Conservation (phyloP, 2,113 vertebrate genomes). For the Antechinus flavipes region DNA sequence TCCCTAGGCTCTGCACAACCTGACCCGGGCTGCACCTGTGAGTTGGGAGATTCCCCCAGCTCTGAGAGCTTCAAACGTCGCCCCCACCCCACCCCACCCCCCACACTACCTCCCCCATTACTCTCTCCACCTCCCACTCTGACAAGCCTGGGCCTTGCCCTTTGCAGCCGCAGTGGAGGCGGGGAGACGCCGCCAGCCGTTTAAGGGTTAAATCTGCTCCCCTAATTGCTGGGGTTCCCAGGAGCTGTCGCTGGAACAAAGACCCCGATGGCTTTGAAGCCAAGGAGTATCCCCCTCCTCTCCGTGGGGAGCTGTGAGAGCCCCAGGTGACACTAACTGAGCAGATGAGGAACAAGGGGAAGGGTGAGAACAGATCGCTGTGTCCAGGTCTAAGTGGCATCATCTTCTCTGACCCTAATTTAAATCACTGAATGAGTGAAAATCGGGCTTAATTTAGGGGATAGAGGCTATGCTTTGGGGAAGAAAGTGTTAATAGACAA, state of each 20-base stretch:
- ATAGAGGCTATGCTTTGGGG: constrained; percentile 61
- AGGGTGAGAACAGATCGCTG: constrained; percentile 67
- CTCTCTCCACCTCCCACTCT: constrained; percentile 51
- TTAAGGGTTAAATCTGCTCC: constrained; percentile 80
- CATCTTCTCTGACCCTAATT: constrained; percentile 26
- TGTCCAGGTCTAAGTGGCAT: constrained; percentile 60
- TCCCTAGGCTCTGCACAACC: constrained; percentile 53
- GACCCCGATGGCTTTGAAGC: constrained; percentile 80
- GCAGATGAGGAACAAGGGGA: constrained; percentile 71
- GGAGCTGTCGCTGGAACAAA: constrained; percentile 79
- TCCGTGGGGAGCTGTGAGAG: constrained; percentile 48
- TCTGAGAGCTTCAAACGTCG: constrained; percentile 67
- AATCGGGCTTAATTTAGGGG: constrained; percentile 21
- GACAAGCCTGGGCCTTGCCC: constrained; percentile 75
- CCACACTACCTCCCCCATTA: not conserved
- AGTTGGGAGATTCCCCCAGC: constrained; percentile 61
- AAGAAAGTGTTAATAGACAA: constrained; percentile 79
- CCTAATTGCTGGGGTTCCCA: constrained; percentile 80
- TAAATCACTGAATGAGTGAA: constrained; percentile 45
- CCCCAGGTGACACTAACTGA: constrained; percentile 76
- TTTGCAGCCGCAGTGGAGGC: constrained; percentile 69
- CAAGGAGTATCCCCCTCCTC: constrained; percentile 73
- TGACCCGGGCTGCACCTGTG: constrained; percentile 68
- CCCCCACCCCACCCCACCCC: not conserved
- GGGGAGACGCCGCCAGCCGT: constrained; percentile 75